A percentile compares a stretch with the other conserved stretches of the same genome.
Conservation (phyloP, 2,797 vertebrate species). For the Chrysolophus pictus region DNA sequence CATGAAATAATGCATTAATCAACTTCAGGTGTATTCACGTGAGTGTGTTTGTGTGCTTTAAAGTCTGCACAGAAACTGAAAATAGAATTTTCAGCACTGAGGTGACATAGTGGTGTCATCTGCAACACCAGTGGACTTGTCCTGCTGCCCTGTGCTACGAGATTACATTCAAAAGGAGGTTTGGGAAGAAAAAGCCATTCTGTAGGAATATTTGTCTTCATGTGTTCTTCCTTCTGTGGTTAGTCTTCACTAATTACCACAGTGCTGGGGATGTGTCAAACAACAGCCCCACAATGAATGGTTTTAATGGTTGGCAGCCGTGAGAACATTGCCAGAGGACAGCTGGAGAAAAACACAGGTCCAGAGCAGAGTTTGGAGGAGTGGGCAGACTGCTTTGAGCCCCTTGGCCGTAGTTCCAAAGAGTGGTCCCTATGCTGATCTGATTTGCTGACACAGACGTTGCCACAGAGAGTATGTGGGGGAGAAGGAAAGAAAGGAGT, state of each 20-base stretch:
- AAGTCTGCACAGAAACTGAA: neutral
- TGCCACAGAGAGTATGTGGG: neutral
- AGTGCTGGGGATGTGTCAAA: neutral
- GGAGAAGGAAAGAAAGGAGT: neutral
- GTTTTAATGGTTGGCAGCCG: neutral
- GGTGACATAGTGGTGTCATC: neutral
- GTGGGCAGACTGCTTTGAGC: neutral
- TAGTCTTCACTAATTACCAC: neutral
- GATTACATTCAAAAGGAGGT: neutral
- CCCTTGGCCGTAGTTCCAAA: neutral
- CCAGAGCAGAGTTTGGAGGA: neutral
- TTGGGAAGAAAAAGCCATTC: neutral
- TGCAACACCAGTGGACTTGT: neutral
- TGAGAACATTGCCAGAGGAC: neutral
- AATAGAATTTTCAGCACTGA: neutral
- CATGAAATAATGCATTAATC: neutral
- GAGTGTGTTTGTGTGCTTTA: neutral
- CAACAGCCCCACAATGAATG: neutral
- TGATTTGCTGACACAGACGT: neutral
- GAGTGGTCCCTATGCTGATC: accelerated
- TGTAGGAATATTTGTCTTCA: neutral
- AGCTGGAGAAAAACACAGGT: neutral
- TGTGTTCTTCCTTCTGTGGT: neutral
- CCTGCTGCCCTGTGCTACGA: neutral
- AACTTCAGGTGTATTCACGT: neutral